A percentile compares a stretch with the other conserved stretches of the same genome.
Conservation (phyloP, 2,113 vertebrate species). For the Zosterops japonicus region DNA sequence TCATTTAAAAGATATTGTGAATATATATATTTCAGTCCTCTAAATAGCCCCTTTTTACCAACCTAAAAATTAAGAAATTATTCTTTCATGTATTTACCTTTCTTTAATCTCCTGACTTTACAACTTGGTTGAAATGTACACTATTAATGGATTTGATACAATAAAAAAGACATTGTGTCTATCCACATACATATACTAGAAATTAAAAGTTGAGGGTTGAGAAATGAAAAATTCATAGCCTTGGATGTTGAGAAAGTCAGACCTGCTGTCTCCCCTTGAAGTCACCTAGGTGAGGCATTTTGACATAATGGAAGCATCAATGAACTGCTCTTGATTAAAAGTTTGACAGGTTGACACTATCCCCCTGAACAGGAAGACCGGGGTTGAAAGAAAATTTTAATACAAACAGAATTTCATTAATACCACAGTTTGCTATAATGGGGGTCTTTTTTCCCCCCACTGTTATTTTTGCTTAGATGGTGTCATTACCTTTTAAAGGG, state of each 20-base stretch:
- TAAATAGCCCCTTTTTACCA: neutral
- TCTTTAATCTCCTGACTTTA: neutral
- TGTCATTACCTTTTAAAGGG: constrained; percentile 50
- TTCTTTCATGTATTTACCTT: neutral
- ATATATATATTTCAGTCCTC: neutral
- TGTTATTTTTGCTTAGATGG: constrained; percentile 45
- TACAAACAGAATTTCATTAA: constrained; percentile 77
- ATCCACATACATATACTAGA: neutral
- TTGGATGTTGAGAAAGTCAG: constrained; percentile 40
- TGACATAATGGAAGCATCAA: constrained; percentile 67
- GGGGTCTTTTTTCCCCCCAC: neutral
- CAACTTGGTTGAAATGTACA: neutral
- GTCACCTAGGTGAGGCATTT: constrained; percentile 55
- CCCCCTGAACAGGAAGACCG: constrained; percentile 24
- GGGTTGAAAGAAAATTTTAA: constrained; percentile 69
- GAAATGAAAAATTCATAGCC: constrained; percentile 50
- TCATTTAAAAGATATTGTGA: neutral
- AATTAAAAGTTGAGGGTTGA: constrained; percentile 8
- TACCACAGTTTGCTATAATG: constrained; percentile 57
- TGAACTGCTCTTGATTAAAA: constrained; percentile 58
- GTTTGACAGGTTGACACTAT: constrained; percentile 71
- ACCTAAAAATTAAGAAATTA: neutral
- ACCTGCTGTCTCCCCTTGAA: constrained; percentile 59
- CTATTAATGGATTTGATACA: neutral
- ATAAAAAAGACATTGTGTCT: neutral